Evolutionary conservation across 2,888 invertebrate genomes (phyloP).

Genomic region (Agonopterix alstromeriana): DNA sequence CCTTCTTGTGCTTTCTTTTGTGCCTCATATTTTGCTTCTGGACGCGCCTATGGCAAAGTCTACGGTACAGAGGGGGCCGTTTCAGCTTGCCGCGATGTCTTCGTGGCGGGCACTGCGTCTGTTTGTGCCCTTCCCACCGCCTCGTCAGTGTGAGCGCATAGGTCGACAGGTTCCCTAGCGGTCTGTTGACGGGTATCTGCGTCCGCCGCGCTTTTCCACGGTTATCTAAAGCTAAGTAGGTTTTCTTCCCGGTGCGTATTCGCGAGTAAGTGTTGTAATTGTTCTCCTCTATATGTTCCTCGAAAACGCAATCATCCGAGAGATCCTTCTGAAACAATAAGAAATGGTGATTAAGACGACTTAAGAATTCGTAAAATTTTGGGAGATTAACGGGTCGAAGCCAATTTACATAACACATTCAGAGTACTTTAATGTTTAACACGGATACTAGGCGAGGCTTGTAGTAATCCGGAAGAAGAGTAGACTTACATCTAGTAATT

Average conservation of each 20-base stretch:
- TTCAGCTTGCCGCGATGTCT: conserved; percentile 65
- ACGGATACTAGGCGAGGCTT: too few species aligned
- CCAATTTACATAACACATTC: too few species aligned
- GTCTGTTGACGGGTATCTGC: conserved; percentile 80
- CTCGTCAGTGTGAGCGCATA: conserved; percentile 81
- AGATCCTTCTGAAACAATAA: conserved; percentile 88
- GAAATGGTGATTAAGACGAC: conserved; percentile 23
- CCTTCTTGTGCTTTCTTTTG: conserved; percentile 71
- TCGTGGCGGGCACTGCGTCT: conserved; percentile 52
- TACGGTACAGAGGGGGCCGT: conserved; percentile 56
- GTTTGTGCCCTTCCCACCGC: conserved; percentile 51
- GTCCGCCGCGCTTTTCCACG: conserved; percentile 84
- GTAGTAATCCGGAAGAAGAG: too few species aligned
- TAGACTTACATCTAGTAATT: too few species aligned
- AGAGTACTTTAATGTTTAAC: too few species aligned
- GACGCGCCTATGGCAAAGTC: conserved; percentile 66
- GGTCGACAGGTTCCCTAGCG: conserved; percentile 84
- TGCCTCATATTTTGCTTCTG: conserved; percentile 60
- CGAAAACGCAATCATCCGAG: conserved; percentile 90
- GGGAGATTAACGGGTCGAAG: too few species aligned
- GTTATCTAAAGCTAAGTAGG: conserved; percentile 87
- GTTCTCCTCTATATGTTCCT: conserved; percentile 89
- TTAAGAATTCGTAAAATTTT: too few species aligned
- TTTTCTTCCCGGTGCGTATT: conserved; percentile 79
- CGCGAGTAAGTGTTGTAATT: conserved; percentile 91